Evolutionary conservation across 2,888 invertebrate genomes (phyloP).

Genomic region (Drosophila buzzatii): DNA sequence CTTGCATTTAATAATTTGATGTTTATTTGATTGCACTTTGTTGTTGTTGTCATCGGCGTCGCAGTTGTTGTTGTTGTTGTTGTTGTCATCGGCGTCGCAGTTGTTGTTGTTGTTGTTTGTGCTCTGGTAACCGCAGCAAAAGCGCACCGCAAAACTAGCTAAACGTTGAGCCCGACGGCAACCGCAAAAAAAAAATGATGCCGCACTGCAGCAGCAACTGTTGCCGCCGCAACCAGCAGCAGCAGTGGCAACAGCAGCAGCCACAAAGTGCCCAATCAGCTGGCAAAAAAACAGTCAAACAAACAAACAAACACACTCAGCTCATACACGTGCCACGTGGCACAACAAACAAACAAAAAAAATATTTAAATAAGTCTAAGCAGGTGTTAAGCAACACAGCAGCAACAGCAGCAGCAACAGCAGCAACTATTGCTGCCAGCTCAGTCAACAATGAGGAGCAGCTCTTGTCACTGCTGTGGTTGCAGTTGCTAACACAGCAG

Average conservation of each 20-base stretch:
- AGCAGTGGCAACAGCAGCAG: slow-evolving; percentile 3
- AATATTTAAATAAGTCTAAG: slow-evolving; percentile 6
- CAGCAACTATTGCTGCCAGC: slow-evolving; percentile 5
- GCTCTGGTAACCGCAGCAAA: slow-evolving; percentile 58
- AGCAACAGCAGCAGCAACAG: slow-evolving; percentile 3
- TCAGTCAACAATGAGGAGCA: slow-evolving; percentile 14
- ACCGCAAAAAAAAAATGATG: slow-evolving; percentile 26
- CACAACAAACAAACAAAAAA: slow-evolving; percentile 25
- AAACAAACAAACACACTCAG: slow-evolving; percentile 37
- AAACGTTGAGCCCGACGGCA: slow-evolving; percentile 41
- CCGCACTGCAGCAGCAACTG: slow-evolving; percentile 32
- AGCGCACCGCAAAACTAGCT: slow-evolving; percentile 71
- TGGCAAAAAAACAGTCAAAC: slow-evolving; percentile 40
- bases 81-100: slow-evolving; percentile 6
- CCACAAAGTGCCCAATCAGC: slow-evolving; percentile 56
- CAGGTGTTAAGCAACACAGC: slow-evolving; percentile 12
- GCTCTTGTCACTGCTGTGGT: background rate
- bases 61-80: slow-evolving; percentile 14
- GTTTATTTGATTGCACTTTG: slow-evolving; percentile 20
- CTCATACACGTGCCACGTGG: slow-evolving; percentile 32
- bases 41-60: slow-evolving; percentile 25
- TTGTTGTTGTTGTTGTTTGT: slow-evolving; percentile 24
- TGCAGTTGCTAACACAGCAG: background rate
- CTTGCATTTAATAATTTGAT: slow-evolving; percentile 17
- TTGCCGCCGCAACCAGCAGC: slow-evolving; percentile 25